These are phyloP conservation scores for Gymnocephalus cernua DNA, from an alignment of 2,113 vertebrate species.

Conservation along the genomic window DNA sequence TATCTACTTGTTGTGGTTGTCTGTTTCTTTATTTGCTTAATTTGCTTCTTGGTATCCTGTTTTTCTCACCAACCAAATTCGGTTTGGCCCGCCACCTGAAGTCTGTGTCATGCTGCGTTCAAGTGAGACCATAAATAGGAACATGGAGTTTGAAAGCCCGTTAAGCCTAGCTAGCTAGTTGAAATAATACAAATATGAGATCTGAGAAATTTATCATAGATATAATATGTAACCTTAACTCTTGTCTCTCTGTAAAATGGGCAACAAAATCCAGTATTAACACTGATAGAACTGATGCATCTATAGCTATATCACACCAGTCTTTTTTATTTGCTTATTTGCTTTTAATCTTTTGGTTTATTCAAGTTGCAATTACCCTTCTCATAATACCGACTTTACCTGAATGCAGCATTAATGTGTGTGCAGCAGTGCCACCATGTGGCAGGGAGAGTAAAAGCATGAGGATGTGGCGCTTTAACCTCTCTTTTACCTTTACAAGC, in stretches of 20 bases:
- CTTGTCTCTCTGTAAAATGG: too few species aligned
- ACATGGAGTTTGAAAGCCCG: neutral
- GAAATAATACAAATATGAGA: neutral
- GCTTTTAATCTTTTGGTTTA: too few species aligned
- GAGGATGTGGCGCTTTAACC: too few species aligned
- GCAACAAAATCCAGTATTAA: too few species aligned
- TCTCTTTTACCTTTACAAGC: too few species aligned
- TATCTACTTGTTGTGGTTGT: too few species aligned
- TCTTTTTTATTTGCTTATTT: too few species aligned
- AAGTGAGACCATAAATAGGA: neutral
- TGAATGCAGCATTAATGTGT: neutral
- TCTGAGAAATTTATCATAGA: neutral
- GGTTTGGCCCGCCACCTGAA: neutral
- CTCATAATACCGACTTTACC: accelerated
- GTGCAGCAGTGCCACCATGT: neutral
- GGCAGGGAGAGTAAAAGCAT: neutral
- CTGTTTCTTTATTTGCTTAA: neutral
- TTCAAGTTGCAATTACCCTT: too few species aligned
- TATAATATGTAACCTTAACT: neutral
- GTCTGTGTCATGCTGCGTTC: neutral
- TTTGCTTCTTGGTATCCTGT: neutral
- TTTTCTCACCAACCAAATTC: neutral
- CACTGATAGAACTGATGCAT: too few species aligned
- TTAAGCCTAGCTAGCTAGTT: neutral
- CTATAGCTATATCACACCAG: too few species aligned